Percentiles rank a stretch among this genome's conserved stretches.
Evolutionary conservation across 2,888 invertebrate genomes (phyloP).

Genomic region (Perdita meconis): DNA sequence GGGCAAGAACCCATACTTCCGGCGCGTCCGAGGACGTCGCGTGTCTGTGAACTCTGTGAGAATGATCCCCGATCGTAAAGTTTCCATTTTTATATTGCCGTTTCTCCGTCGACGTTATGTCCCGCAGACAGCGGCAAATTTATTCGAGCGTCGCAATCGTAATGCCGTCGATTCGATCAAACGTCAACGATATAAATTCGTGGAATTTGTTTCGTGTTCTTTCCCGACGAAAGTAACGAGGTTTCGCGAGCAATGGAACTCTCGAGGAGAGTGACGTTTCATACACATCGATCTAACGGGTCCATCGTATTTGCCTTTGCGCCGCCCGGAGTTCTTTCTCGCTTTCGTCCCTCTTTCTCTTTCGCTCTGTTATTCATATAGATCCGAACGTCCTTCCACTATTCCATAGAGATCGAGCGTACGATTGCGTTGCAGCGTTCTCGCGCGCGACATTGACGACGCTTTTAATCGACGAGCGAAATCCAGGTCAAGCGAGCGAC

Average conservation of each 20-base stretch:
- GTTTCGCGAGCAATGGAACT: too few relatives aligned
- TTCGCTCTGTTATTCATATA: not conserved
- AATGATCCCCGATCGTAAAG: not conserved
- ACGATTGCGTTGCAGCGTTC: not conserved
- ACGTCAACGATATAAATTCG: not conserved
- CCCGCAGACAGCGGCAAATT: not conserved
- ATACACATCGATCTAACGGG: not conserved
- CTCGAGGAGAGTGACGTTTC: not conserved
- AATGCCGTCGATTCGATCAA: not conserved
- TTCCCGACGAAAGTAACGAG: not conserved
- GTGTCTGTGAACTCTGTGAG: not conserved
- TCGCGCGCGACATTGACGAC: not conserved
- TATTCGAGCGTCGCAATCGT: not conserved
- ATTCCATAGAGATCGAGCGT: slow-evolving; percentile 3
- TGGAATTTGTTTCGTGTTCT: not conserved
- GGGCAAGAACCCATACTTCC: too few relatives aligned
- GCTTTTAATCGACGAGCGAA: not conserved
- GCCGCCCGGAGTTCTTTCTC: not conserved
- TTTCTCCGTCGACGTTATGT: not conserved
- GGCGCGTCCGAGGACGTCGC: too few relatives aligned
- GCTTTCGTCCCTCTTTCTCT: not conserved
- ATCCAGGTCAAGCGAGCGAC: slow-evolving; percentile 7
- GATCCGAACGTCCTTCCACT: not conserved
- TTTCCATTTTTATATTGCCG: not conserved
- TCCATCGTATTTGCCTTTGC: not conserved